Conservation (phyloP, 30 jellyfish, hydroid and myxozoan species). For the Hydractinia symbiolongicarpus region DNA sequence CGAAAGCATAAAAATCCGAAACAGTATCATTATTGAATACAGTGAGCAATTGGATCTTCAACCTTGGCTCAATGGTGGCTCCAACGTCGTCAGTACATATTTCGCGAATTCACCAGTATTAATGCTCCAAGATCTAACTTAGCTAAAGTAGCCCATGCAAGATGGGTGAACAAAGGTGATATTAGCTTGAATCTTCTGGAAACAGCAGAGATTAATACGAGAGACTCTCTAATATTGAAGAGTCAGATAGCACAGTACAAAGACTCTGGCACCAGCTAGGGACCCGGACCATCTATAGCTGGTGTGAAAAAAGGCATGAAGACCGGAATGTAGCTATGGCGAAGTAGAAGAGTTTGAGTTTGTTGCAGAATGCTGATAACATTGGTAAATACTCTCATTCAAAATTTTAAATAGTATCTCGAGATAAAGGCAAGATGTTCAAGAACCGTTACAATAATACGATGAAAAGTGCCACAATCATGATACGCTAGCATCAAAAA, state of each 20-base stretch:
- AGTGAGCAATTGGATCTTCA: no score
- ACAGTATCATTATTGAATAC: no score
- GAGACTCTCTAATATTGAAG: neutral
- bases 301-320: slow-evolving; percentile 8
- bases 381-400: no score
- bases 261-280: neutral
- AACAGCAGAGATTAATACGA: neutral
- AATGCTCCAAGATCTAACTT: neutral
- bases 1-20: no score
- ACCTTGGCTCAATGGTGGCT: neutral
- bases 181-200: neutral
- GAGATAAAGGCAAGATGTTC: no score
- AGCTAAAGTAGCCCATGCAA: no score
- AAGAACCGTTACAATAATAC: no score
- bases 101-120: neutral
- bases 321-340: slow-evolving; percentile 1
- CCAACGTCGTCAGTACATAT: neutral
- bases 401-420: no score
- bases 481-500: no score
- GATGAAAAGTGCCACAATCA: no score
- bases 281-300: neutral
- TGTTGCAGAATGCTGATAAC: no score
- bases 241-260: neutral
- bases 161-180: slow-evolving; percentile 4
- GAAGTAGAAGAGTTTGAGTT: neutral